Percentiles rank a stretch among this genome's conserved stretches.
These are phyloP conservation scores for Onychomys torridus DNA, from an alignment of 2,797 vertebrate species.

Conservation along the genomic window DNA sequence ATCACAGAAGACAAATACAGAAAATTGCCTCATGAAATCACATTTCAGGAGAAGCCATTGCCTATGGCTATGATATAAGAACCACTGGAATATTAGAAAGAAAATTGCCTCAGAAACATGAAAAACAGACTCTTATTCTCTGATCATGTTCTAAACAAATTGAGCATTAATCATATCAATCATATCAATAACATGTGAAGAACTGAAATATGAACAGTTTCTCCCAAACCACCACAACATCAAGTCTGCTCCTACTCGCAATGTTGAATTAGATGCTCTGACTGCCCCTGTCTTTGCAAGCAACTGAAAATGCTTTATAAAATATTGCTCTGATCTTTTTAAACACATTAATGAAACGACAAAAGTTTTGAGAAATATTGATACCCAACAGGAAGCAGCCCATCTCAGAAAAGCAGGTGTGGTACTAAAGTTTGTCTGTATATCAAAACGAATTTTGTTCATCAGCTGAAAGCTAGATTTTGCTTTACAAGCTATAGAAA, in stretches of 20 bases:
- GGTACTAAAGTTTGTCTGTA: background rate
- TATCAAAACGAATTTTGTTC: background rate
- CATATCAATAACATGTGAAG: slow-evolving; percentile 53
- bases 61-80: slow-evolving; percentile 58
- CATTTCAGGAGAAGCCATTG: slow-evolving; percentile 65
- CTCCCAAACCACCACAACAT: slow-evolving; percentile 25
- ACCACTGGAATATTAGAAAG: slow-evolving; percentile 56
- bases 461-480: background rate
- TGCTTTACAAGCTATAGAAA: background rate
- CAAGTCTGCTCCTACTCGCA: slow-evolving; percentile 19
- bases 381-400: background rate
- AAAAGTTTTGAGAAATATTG: background rate
- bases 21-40: slow-evolving; percentile 70
- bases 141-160: slow-evolving; percentile 68
- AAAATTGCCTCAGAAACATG: slow-evolving; percentile 55
- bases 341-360: slow-evolving; percentile 30
- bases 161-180: slow-evolving; percentile 55
- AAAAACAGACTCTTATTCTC: background rate
- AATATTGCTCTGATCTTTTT: slow-evolving; percentile 18
- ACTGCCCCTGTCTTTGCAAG: background rate
- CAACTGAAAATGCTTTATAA: background rate
- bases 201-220: slow-evolving; percentile 45
- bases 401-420: background rate
- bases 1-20: slow-evolving; percentile 79
- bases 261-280: background rate